These are phyloP conservation scores for Tinea semifulvella DNA, from an alignment of 2,888 invertebrate species.

Conservation along the genomic window DNA sequence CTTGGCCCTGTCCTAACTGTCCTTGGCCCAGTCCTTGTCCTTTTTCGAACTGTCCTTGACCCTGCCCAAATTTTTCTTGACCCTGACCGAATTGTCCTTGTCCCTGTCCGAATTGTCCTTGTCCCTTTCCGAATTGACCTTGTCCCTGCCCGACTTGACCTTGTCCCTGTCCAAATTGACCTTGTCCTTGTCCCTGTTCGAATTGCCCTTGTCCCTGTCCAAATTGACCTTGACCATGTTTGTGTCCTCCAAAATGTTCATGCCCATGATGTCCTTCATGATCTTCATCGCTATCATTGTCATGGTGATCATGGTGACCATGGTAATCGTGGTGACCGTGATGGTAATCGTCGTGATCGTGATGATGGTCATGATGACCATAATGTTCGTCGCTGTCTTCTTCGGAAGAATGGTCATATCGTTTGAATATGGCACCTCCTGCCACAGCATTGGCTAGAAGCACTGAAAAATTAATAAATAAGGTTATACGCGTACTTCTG, in stretches of 20 bases:
- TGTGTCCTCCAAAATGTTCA: not conserved
- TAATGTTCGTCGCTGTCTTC: not conserved
- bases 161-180: constrained; percentile 8
- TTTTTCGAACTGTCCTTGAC: not conserved
- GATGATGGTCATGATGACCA: not conserved
- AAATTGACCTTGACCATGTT: not conserved
- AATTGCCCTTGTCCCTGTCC: constrained; percentile 2
- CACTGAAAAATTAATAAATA: too few species aligned
- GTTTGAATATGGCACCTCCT: not conserved
- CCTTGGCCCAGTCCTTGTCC: not conserved
- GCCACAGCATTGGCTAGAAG: too few species aligned
- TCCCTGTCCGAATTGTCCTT: not conserved
- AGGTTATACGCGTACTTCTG: too few species aligned
- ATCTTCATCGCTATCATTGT: not conserved
- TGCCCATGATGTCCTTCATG: not conserved
- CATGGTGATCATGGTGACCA: not conserved
- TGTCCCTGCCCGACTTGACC: not conserved
- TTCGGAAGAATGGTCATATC: not conserved
- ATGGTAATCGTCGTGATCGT: not conserved
- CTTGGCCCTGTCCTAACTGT: not conserved
- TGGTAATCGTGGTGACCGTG: not conserved
- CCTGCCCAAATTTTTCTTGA: not conserved
- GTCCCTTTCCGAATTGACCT: not conserved
- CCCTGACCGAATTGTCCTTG: constrained; percentile 1
- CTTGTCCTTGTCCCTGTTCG: not conserved